Evolutionary conservation across 2,888 invertebrate species (phyloP).

Genomic region (Herminia tarsipennalis): DNA sequence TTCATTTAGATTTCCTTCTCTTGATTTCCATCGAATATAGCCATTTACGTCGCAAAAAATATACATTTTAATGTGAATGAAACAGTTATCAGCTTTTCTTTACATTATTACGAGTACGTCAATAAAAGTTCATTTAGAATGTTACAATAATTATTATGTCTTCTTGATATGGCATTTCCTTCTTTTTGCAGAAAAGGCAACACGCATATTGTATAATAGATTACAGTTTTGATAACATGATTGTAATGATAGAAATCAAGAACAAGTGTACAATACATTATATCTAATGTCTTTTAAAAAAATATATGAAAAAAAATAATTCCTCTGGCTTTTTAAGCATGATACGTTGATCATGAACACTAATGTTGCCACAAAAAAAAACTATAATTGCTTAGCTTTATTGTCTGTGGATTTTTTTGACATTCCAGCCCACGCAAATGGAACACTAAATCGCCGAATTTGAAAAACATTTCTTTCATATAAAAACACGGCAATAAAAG

Average conservation of each 20-base stretch:
- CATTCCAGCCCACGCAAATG: slow-evolving; percentile 20
- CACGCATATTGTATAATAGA: background rate
- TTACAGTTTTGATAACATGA: no score
- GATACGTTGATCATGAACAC: slow-evolving; percentile 11
- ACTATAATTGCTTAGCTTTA: slow-evolving; percentile 18
- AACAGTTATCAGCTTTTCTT: no score
- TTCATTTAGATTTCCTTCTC: no score
- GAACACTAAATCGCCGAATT: slow-evolving; percentile 1
- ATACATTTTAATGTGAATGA: no score
- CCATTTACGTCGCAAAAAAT: no score
- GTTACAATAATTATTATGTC: background rate
- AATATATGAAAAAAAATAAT: slow-evolving; percentile 20
- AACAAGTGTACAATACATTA: no score
- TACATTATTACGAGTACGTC: no score
- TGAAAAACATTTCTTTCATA: background rate
- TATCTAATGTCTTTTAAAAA: background rate
- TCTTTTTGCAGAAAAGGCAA: background rate
- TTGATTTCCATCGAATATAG: no score
- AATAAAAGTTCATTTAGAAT: no score
- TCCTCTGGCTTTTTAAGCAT: slow-evolving; percentile 39
- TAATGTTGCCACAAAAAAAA: slow-evolving; percentile 15
- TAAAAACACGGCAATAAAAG: slow-evolving; percentile 17
- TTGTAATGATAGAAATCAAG: no score
- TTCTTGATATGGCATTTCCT: background rate
- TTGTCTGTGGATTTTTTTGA: slow-evolving; percentile 30